These are phyloP conservation scores for Arbacia lixula DNA, from an alignment of 53 echinoderm and acorn worm genomes.

Conservation along the genomic window DNA sequence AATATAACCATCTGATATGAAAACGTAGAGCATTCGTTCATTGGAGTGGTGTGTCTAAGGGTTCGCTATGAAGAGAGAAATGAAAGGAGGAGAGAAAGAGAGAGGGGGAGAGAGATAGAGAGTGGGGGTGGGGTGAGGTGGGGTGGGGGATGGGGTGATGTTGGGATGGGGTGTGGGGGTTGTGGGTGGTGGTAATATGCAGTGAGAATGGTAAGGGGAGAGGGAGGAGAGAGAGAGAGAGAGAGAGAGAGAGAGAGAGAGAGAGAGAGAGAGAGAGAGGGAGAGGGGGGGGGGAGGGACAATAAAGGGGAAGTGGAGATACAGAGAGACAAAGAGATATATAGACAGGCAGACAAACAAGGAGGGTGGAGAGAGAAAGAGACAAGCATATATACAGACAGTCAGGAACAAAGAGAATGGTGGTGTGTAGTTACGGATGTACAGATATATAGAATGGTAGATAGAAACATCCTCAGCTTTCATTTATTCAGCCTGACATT, in stretches of 20 bases:
- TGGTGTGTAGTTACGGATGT: no score
- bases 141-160: no score
- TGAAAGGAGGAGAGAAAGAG: no score
- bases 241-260: not conserved
- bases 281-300: not conserved
- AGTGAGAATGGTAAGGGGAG: not conserved
- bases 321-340: not conserved
- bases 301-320: not conserved
- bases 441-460: no score
- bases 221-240: not conserved
- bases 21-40: not conserved
- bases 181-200: not conserved
- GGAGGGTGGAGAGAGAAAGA: no score
- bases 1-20: constrained; percentile 33
- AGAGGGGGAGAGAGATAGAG: no score
- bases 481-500: no score
- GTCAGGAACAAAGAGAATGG: no score
- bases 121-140: no score
- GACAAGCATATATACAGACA: not conserved
- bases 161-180: not conserved
- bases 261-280: not conserved
- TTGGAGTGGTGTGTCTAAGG: no score
- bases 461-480: no score
- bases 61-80: no score
- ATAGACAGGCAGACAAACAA: not conserved